Evolutionary conservation across 2,888 invertebrate genomes (phyloP), one percentile per base, ranked within the genome.

Genomic region (Resseliella maxima): DNA sequence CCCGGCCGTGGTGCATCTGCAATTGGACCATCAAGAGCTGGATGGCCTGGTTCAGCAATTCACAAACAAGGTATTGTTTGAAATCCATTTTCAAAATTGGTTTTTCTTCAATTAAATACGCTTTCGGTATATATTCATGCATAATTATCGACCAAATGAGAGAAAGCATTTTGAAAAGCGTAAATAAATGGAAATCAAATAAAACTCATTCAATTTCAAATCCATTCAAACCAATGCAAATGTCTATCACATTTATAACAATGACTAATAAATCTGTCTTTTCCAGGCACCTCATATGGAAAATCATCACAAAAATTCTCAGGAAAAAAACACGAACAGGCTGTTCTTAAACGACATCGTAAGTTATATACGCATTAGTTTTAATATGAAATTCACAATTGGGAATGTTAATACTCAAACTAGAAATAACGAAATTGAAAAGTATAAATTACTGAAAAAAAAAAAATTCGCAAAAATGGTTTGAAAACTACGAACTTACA

Each of bases 1-100:
- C 91, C 90, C 0, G 88, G 88, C 36, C 91, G 91, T 89, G 88
- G 87, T 41, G 87, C 89, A 18, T 89, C 89, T 12, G 88, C 90
- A 24, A 90, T 90, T 38, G 88, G 89, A 31, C 89, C 89, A 27
- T 88, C 88, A 6, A 86, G 88, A 86, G 88, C 88, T 27, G 88
- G 88, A 24, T 88, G 88, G 88, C 88, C 88, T 1, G 88, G 88
- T n/a, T 87, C 88, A 0, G 87, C 88, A 0, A 46, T 88, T 5
- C 88, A 88, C 36, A 88, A 88, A 64, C 88, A 88, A 24, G 85
- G 85, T 46, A 59, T 36, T n/a, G n/a, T 27, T 27, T 10, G 12
- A 27, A 27, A n/a, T 18, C 46, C 27, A 45, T 6, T 27, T n/a
- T 45, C 45, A 45, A 41, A 81, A 3, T 21, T 21, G 12, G 12